phyloP scores from a whole-genome alignment of 2,113 vertebrate species.

The Octodon degus region DNA sequence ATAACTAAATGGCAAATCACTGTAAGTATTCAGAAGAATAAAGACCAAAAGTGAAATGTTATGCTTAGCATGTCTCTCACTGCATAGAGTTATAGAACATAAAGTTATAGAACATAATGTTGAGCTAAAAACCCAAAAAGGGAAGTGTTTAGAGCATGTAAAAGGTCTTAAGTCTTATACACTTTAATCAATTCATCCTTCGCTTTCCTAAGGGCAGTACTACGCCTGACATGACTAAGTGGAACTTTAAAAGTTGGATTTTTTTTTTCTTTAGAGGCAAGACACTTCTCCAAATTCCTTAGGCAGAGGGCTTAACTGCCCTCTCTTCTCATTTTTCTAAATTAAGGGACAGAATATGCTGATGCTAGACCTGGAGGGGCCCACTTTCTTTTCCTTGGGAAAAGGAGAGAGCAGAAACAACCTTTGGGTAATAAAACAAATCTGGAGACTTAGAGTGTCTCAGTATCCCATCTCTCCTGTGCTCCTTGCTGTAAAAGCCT shows the following conservation, averaged over 20 bases:
- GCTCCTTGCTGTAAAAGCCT: not conserved
- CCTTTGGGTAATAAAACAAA: not conserved
- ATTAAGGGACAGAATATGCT: not conserved
- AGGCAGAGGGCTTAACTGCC: not conserved
- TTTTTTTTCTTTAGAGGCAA: not conserved
- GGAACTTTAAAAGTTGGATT: not conserved
- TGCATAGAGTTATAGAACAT: not conserved
- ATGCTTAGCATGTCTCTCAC: not conserved
- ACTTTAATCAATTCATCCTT: too few relatives aligned
- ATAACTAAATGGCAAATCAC: not conserved
- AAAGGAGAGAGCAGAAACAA: not conserved
- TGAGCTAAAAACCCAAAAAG: not conserved
- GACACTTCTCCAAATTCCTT: not conserved
- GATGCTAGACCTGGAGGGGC: not conserved
- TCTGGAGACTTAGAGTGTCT: not conserved
- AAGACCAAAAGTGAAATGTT: not conserved
- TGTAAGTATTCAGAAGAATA: not conserved
- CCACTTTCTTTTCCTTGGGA: not conserved
- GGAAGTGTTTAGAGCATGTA: not conserved
- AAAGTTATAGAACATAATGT: not conserved
- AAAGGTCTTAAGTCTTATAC: too few relatives aligned
- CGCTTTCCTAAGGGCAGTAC: not conserved
- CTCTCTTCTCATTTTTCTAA: not conserved
- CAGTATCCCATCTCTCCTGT: not conserved
- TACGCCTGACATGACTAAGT: not conserved